A percentile compares a stretch with the other conserved stretches of the same genome.
These are phyloP conservation scores for Drosophila micromelanica DNA, from an alignment of 1,140 invertebrate species.

Conservation along the genomic window DNA sequence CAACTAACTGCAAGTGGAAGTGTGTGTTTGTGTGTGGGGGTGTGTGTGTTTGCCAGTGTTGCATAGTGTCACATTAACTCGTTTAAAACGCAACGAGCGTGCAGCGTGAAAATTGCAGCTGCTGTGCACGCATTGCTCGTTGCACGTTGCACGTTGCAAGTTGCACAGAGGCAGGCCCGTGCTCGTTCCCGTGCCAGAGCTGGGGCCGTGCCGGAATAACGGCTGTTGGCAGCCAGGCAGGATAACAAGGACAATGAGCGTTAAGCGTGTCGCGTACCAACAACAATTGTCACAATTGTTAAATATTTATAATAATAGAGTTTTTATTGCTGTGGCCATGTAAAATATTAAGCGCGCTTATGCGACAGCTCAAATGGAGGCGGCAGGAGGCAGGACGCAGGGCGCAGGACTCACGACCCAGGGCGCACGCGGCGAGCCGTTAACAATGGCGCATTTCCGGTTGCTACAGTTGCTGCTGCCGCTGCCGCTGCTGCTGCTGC, in stretches of 20 bases:
- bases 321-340: conserved; percentile 66
- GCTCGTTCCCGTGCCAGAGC: background rate
- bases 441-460: conserved; percentile 51
- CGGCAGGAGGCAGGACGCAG: background rate
- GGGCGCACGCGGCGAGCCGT: conserved; percentile 32
- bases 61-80: conserved; percentile 49
- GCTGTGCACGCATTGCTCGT: conserved; percentile 52
- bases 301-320: conserved; percentile 81
- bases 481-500: background rate
- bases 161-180: background rate
- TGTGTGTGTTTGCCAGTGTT: conserved; percentile 18
- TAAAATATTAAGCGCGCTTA: conserved; percentile 74
- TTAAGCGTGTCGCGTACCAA: conserved; percentile 59
- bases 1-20: background rate
- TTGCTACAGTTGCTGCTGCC: conserved; percentile 1
- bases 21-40: conserved; percentile 1
- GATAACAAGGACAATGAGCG: conserved; percentile 46
- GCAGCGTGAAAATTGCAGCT: conserved; percentile 73
- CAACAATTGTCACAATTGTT: conserved; percentile 81
- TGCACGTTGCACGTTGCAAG: conserved; percentile 33
- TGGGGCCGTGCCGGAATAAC: conserved; percentile 2
- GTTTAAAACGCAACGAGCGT: conserved; percentile 74
- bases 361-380: conserved; percentile 36
- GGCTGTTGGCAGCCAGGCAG: conserved; percentile 11
- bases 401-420: conserved; percentile 2